phyloP scores from a whole-genome alignment of 2,797 vertebrate species.

The Luscinia megarhynchos region DNA sequence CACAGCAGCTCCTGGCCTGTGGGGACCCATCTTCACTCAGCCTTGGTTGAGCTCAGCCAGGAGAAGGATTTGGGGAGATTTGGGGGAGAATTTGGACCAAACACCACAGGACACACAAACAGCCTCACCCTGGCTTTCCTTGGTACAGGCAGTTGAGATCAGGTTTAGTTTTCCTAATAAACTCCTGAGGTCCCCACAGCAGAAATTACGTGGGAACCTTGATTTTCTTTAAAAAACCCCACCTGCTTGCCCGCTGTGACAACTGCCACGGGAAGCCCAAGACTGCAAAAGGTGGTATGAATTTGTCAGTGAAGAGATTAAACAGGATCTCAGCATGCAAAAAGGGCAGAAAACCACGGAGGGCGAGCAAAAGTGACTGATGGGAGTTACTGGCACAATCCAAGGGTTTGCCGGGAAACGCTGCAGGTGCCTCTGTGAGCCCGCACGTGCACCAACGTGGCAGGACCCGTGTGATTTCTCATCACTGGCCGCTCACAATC shows the following conservation, averaged over 20 bases:
- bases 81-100: background rate
- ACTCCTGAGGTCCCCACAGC: background rate
- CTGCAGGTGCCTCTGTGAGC: background rate
- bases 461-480: background rate
- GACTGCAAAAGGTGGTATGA: background rate
- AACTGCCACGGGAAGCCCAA: background rate
- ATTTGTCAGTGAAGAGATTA: background rate
- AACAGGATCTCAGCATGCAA: background rate
- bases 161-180: background rate
- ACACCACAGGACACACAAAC: background rate
- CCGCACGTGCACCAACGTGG: background rate
- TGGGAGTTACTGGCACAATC: accelerated
- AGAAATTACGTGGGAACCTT: background rate
- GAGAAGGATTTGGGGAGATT: background rate
- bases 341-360: background rate
- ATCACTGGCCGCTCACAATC: background rate
- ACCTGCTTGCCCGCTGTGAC: accelerated
- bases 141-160: background rate
- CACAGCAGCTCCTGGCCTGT: accelerated
- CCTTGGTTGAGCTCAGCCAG: background rate
- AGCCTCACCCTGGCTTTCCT: background rate
- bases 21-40: background rate
- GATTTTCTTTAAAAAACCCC: accelerated
- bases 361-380: accelerated
- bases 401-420: background rate